Evolutionary conservation across 1,140 invertebrate species (phyloP).

Genomic region (Zaprionus ornatus): DNA sequence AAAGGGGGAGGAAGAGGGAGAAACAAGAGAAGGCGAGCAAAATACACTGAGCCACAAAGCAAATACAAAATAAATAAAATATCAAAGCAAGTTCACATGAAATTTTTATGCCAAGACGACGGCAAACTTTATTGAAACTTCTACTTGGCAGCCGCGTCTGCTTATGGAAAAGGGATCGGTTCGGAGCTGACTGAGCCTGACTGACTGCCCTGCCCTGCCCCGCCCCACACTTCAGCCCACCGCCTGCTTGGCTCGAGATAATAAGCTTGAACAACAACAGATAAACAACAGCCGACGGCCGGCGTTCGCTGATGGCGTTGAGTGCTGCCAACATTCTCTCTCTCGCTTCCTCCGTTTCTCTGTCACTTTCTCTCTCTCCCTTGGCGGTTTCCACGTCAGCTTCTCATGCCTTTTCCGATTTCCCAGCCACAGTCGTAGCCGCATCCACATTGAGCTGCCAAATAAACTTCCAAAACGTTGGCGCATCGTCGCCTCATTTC

Average conservation of each 20-base stretch:
- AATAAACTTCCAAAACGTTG: constrained; percentile 79
- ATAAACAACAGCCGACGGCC: constrained; percentile 64
- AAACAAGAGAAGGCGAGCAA: background rate
- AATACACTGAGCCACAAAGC: constrained; percentile 20
- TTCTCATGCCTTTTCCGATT: constrained; percentile 6
- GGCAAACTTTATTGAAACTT: constrained; percentile 69
- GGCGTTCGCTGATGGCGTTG: constrained; percentile 36
- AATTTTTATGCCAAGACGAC: constrained; percentile 65
- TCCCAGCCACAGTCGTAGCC: constrained; percentile 11
- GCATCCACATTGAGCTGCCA: constrained; percentile 51
- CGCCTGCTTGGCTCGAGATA: constrained; percentile 58
- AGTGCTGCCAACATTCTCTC: constrained; percentile 47
- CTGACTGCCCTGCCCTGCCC: constrained; percentile 4
- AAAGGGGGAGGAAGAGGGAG: background rate
- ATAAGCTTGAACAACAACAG: constrained; percentile 54
- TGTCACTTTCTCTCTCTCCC: background rate
- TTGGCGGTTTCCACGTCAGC: constrained; percentile 40
- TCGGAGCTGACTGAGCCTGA: background rate
- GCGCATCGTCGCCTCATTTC: constrained; percentile 70
- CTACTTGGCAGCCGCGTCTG: constrained; percentile 29
- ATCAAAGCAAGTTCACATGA: constrained; percentile 73
- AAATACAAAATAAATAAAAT: constrained; percentile 82
- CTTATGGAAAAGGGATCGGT: constrained; percentile 42
- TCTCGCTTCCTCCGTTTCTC: background rate
- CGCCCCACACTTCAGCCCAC: background rate